These are phyloP conservation scores for Tenebrosternarchus preto DNA, from an alignment of 2,113 vertebrate genomes.

Conservation along the genomic window DNA sequence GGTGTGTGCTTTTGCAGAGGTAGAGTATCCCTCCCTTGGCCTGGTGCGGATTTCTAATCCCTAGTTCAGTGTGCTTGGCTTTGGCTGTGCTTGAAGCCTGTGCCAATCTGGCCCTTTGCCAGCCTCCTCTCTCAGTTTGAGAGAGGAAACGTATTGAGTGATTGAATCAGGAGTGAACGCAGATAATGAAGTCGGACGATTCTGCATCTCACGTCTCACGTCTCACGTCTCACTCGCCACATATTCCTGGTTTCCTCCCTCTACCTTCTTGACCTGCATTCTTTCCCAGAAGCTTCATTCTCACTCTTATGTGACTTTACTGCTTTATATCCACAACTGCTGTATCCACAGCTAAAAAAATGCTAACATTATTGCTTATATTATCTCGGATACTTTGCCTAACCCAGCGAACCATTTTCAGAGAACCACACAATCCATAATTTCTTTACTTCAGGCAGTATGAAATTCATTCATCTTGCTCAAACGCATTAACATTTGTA, in stretches of 20 bases:
- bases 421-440: constrained; percentile 21
- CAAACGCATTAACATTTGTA: constrained; percentile 9
- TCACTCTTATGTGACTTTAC: constrained; percentile 55
- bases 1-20: constrained; percentile 58
- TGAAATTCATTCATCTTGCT: constrained; percentile 23
- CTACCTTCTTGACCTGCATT: constrained; percentile 58
- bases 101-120: constrained; percentile 70
- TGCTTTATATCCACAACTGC: constrained; percentile 34
- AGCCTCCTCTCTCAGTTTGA: constrained; percentile 45
- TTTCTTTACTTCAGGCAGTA: constrained; percentile 19
- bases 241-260: constrained; percentile 54
- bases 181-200: constrained; percentile 65
- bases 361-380: constrained; percentile 45
- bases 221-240: no score
- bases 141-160: constrained; percentile 60
- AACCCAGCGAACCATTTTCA: constrained; percentile 36
- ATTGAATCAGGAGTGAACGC: constrained; percentile 66
- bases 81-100: constrained; percentile 69
- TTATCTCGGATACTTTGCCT: constrained; percentile 57
- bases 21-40: constrained; percentile 28
- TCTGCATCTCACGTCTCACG: constrained; percentile 66
- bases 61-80: constrained; percentile 53
- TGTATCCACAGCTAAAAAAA: constrained; percentile 37
- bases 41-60: constrained; percentile 64
- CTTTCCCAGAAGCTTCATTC: constrained; percentile 51